Evolutionary conservation across 2,113 vertebrate genomes (phyloP), one percentile per base, ranked within the genome.

Genomic region (Chelonoidis abingdonii): DNA sequence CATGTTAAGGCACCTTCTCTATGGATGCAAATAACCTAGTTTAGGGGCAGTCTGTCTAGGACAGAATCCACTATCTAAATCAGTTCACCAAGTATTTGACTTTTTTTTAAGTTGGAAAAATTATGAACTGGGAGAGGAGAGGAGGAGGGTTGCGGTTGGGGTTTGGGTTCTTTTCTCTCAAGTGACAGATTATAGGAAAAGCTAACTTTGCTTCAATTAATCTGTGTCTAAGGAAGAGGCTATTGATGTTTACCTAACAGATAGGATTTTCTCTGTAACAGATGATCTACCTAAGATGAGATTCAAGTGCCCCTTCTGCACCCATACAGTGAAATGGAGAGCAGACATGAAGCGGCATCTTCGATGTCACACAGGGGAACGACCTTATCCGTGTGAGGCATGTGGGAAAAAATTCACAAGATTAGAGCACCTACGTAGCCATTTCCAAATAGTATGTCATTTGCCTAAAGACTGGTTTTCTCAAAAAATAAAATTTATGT

Each of bases 301-400:
- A 1, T 99, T 99, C 98, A 99, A 99, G 96, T 99, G 99, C 90
- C 99, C 99, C 0, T 99, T 99, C 97, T 99, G 99, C 91, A 99
- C 99, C 0, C 99, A 99, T 65, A 99, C 99, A 0, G 99, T 99
- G 87, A 99, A 99, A 91, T 98, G 99, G 85, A 99, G 99, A 19
- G 99, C 99, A 0, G 99, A 99, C 97, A 98, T 99, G 65, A 99
- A 99, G 97, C 98, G 99, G 0, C 99, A 99, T 94, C 98, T 99
- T 52, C 99, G 99, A 10, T 99, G 99, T 81, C 99, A 99, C 93
- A 99, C 99, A 0, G 99, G 99, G 62, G 99, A 99, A 97, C 98
- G 99, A 56, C 99, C 99, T 0, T 99, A 99, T 90, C 99, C 99
- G 0, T 99, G 99, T 31, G 99, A 99, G 83, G 99, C 98, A 2